Evolutionary conservation across 2,888 invertebrate genomes (phyloP).

Genomic region (Drosophila pegasa): DNA sequence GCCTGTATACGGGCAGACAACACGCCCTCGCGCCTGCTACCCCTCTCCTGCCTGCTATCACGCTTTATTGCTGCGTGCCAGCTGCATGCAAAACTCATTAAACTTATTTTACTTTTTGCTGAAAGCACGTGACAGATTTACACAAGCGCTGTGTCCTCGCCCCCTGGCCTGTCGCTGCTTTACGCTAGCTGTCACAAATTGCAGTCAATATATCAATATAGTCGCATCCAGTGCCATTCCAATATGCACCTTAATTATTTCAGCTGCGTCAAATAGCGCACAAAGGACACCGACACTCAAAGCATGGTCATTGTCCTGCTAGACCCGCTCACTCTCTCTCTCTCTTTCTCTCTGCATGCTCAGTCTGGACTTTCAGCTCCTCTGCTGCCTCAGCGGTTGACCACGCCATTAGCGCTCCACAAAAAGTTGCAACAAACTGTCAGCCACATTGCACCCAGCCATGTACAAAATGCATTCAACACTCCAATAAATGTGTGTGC

Average conservation of each 20-base stretch:
- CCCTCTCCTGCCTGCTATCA: not conserved
- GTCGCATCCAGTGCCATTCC: constrained; percentile 53
- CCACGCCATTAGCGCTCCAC: constrained; percentile 73
- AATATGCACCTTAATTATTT: constrained; percentile 72
- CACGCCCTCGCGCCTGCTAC: not conserved
- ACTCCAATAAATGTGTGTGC: constrained; percentile 54
- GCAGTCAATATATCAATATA: constrained; percentile 53
- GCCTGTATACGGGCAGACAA: constrained; percentile 2
- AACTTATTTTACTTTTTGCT: constrained; percentile 51
- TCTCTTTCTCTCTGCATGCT: not conserved
- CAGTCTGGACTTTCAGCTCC: not conserved
- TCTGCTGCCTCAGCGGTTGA: constrained; percentile 31
- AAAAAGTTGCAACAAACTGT: constrained; percentile 69
- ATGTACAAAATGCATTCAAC: constrained; percentile 48
- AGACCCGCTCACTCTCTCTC: not conserved
- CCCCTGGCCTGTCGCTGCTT: constrained; percentile 5
- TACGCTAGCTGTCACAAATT: constrained; percentile 34
- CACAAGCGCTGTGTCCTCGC: constrained; percentile 29
- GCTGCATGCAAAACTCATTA: constrained; percentile 80
- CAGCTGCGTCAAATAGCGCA: constrained; percentile 27
- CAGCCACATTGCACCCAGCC: constrained; percentile 46
- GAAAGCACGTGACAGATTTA: constrained; percentile 65
- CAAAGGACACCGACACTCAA: constrained; percentile 27
- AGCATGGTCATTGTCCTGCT: constrained; percentile 33
- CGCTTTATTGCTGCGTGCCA: constrained; percentile 35